Evolutionary conservation across 2,888 invertebrate species (phyloP).

Genomic region (Thecocarcelia acutangulata): DNA sequence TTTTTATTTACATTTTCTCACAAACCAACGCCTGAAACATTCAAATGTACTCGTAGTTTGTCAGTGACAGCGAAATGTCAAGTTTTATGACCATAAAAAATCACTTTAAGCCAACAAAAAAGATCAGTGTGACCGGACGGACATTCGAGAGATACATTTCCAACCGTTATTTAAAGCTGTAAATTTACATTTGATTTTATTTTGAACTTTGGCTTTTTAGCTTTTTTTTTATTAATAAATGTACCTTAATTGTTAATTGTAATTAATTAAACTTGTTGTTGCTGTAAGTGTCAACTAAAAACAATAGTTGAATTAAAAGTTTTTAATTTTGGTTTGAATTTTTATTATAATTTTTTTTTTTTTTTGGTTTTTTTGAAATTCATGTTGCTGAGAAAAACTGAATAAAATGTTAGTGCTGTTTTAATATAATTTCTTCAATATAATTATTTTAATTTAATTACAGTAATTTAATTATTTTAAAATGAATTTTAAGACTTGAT

Average conservation of each 20-base stretch:
- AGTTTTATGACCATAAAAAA: slow-evolving; percentile 34
- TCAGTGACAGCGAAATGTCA: slow-evolving; percentile 54
- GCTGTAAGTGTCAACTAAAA: background rate
- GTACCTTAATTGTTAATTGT: background rate
- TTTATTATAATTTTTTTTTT: no score
- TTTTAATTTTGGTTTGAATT: background rate
- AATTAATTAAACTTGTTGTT: slow-evolving; percentile 24
- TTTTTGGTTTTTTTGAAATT: no score
- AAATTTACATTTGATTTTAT: slow-evolving; percentile 10
- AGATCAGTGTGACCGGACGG: background rate
- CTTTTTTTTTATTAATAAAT: background rate
- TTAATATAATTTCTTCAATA: no score
- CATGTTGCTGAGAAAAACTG: no score
- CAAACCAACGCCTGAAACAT: slow-evolving; percentile 14
- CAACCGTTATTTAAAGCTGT: background rate
- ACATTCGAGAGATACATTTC: background rate
- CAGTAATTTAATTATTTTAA: slow-evolving; percentile 22
- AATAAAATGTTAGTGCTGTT: no score
- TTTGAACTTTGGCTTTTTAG: background rate
- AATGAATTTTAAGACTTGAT: background rate
- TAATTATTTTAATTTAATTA: no score
- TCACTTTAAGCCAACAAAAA: background rate
- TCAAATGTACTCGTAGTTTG: slow-evolving; percentile 24
- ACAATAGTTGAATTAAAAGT: slow-evolving; percentile 7
- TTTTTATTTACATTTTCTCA: slow-evolving; percentile 1